phyloP scores from a whole-genome alignment of 2,888 invertebrate species.

The Drosophila meridionalis region DNA sequence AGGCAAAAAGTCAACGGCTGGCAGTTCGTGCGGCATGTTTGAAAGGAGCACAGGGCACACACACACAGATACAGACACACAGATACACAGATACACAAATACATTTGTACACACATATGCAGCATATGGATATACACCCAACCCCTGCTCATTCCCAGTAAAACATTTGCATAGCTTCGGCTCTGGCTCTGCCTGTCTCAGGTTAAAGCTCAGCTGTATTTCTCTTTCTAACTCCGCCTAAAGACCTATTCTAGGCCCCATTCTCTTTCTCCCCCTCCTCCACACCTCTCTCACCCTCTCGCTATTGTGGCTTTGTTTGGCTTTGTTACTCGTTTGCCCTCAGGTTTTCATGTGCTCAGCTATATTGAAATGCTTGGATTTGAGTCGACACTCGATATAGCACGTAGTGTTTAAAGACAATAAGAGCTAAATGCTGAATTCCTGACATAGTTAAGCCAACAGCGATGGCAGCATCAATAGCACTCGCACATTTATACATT shows the following conservation, averaged over 20 bases:
- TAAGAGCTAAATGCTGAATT: conserved; percentile 29
- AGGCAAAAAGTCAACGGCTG: conserved; percentile 64
- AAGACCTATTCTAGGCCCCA: background rate
- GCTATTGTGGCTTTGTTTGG: conserved; percentile 38
- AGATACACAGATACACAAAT: background rate
- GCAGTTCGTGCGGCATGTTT: conserved; percentile 54
- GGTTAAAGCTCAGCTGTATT: conserved; percentile 20
- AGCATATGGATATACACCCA: conserved; percentile 8
- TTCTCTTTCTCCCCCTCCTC: background rate
- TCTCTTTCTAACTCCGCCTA: conserved; percentile 3
- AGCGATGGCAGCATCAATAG: conserved; percentile 7
- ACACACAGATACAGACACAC: background rate
- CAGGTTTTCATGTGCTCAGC: conserved; percentile 35
- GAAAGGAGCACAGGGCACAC: conserved; percentile 34
- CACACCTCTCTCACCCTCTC: background rate
- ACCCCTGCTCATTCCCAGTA: background rate
- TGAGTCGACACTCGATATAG: conserved; percentile 17
- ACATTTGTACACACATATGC: background rate
- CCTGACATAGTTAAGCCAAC: conserved; percentile 27
- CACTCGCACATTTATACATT: conserved; percentile 4
- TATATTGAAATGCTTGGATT: conserved; percentile 48
- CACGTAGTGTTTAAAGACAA: conserved; percentile 26
- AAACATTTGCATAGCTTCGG: conserved; percentile 50
- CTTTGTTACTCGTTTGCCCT: conserved; percentile 47
- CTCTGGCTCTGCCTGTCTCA: conserved; percentile 1